Percentiles rank a stretch among this genome's conserved stretches.
phyloP scores from a whole-genome alignment of 2,797 vertebrate species.

The Takifugu rubripes region DNA sequence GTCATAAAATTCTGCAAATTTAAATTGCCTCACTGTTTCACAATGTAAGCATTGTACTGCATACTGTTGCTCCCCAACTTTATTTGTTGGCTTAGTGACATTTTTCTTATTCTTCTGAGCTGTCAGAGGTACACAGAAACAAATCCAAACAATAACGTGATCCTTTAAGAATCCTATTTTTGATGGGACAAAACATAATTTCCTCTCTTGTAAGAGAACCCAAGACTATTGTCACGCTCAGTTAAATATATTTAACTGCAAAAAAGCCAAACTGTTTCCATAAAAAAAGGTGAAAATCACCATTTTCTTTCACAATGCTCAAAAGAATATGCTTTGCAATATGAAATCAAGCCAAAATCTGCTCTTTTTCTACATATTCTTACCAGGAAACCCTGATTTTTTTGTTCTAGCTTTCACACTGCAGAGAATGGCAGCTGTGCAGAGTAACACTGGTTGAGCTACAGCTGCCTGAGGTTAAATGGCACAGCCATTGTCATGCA shows the following conservation, averaged over 20 bases:
- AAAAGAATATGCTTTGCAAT: background rate
- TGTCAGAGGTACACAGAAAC: too few species aligned
- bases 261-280: too few species aligned
- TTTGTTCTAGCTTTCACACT: background rate
- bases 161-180: too few species aligned
- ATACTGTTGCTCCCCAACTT: slow-evolving; percentile 21
- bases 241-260: too few species aligned
- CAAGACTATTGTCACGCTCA: too few species aligned
- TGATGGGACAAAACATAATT: too few species aligned
- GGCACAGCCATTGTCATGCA: slow-evolving; percentile 1
- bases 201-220: too few species aligned
- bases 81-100: slow-evolving; percentile 18
- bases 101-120: too few species aligned
- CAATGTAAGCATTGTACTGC: slow-evolving; percentile 12
- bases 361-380: background rate
- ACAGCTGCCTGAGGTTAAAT: slow-evolving; percentile 1
- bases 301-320: background rate
- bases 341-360: slow-evolving; percentile 1
- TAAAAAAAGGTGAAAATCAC: too few species aligned
- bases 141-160: too few species aligned
- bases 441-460: background rate
- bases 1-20: slow-evolving; percentile 29
- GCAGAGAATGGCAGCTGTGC: slow-evolving; percentile 6
- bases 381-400: background rate
- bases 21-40: slow-evolving; percentile 25